Evolutionary conservation across 2,797 vertebrate species (phyloP).

Genomic region (Epinephelus malabaricus): DNA sequence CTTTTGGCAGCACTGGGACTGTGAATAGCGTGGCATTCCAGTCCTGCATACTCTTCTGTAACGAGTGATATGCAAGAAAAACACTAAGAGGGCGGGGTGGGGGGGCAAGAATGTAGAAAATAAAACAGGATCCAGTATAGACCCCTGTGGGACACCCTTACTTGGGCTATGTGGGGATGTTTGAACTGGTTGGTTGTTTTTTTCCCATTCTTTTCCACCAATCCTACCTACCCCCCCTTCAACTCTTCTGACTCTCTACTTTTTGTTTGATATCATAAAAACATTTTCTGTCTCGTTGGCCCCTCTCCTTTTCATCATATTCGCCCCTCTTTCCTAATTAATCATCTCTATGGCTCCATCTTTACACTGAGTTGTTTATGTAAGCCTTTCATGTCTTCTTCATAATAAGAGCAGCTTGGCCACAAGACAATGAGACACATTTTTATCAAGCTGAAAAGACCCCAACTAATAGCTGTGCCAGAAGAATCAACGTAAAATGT

Average conservation of each 20-base stretch:
- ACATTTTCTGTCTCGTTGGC: too few relatives aligned
- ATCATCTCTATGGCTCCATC: not conserved
- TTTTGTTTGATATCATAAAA: too few relatives aligned
- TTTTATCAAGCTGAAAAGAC: not conserved
- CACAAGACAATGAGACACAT: conserved; percentile 3
- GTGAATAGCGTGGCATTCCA: conserved; percentile 32
- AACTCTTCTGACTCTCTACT: too few relatives aligned
- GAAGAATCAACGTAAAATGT: not conserved
- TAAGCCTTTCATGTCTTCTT: conserved; percentile 28
- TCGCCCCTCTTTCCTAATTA: too few relatives aligned
- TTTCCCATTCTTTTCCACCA: too few relatives aligned
- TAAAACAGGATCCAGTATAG: not conserved
- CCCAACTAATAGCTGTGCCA: not conserved
- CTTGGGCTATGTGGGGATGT: too few relatives aligned
- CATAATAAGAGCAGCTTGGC: not conserved
- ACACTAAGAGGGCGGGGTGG: not conserved
- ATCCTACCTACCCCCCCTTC: too few relatives aligned
- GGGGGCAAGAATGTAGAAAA: conserved; percentile 1
- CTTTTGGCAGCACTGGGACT: conserved; percentile 16
- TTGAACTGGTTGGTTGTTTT: too few relatives aligned
- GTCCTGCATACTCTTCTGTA: not conserved
- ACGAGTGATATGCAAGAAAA: conserved; percentile 13
- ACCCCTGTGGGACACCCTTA: too few relatives aligned
- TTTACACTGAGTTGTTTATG: conserved; percentile 11
- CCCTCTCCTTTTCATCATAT: too few relatives aligned